Evolutionary conservation across 2,888 invertebrate species (phyloP).

Genomic region (Drosophila mercatorum): DNA sequence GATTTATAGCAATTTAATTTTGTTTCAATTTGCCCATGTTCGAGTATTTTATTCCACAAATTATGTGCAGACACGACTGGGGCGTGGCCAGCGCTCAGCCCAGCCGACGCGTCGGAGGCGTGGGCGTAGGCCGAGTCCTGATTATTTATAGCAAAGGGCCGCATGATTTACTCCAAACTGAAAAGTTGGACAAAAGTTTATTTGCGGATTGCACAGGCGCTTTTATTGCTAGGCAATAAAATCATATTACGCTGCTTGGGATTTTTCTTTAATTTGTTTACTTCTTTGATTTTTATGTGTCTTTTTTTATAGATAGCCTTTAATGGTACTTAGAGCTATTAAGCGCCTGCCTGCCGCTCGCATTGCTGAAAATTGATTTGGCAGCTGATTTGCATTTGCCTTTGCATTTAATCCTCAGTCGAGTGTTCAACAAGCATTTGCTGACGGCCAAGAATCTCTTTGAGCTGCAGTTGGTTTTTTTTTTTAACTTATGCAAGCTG

Average conservation of each 20-base stretch:
- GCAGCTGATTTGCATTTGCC: constrained; percentile 30
- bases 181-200: constrained; percentile 45
- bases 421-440: constrained; percentile 8
- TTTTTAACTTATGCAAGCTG: constrained; percentile 5
- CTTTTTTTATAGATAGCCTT: constrained; percentile 39
- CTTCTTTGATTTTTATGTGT: constrained; percentile 36
- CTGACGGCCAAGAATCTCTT: background rate
- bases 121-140: constrained; percentile 16
- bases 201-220: constrained; percentile 19
- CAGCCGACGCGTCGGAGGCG: constrained; percentile 5
- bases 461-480: constrained; percentile 11
- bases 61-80: constrained; percentile 76
- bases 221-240: constrained; percentile 55
- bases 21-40: constrained; percentile 72
- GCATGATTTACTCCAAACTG: constrained; percentile 54
- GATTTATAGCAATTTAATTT: constrained; percentile 78
- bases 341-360: constrained; percentile 20
- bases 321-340: constrained; percentile 27
- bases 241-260: constrained; percentile 15
- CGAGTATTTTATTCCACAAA: constrained; percentile 75
- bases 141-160: constrained; percentile 62
- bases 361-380: constrained; percentile 24
- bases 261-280: constrained; percentile 49
- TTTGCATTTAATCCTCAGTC: constrained; percentile 12
- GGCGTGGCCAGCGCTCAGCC: constrained; percentile 60